Percentiles rank a stretch among this genome's conserved stretches.
Evolutionary conservation across 2,888 invertebrate species (phyloP).

Genomic region (Leucophenga montana): DNA sequence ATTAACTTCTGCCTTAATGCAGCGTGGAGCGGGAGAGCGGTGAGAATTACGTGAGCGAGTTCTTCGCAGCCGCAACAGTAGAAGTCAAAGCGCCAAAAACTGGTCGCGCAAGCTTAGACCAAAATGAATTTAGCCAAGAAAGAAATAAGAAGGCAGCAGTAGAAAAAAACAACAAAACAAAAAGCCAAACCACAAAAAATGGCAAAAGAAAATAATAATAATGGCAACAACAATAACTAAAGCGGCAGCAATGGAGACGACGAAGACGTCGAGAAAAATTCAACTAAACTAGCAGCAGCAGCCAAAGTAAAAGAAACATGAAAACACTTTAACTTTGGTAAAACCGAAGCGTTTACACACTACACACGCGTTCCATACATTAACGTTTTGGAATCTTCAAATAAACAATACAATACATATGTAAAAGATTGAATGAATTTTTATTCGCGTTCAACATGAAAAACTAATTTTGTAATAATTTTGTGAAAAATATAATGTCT

Average conservation of each 20-base stretch:
- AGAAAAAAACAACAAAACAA: neutral
- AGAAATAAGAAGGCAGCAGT: neutral
- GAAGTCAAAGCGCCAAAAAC: conserved; percentile 12
- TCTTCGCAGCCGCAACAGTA: neutral
- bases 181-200: neutral
- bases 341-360: too few species aligned
- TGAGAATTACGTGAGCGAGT: conserved; percentile 12
- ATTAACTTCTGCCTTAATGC: neutral
- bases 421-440: too few species aligned
- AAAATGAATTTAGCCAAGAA: neutral
- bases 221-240: conserved; percentile 1
- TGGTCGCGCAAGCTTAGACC: conserved; percentile 15
- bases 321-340: too few species aligned
- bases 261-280: conserved; percentile 3
- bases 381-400: too few species aligned
- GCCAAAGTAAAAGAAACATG: neutral
- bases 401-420: too few species aligned
- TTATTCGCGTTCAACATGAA: too few species aligned
- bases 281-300: conserved; percentile 20
- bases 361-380: too few species aligned
- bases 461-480: too few species aligned
- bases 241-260: conserved; percentile 10
- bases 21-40: neutral
- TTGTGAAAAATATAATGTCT: too few species aligned
- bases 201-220: conserved; percentile 19